Evolutionary conservation across 2,797 vertebrate species (phyloP), one percentile per base, ranked within the genome.

Genomic region (Hapalemur alaotrensis): DNA sequence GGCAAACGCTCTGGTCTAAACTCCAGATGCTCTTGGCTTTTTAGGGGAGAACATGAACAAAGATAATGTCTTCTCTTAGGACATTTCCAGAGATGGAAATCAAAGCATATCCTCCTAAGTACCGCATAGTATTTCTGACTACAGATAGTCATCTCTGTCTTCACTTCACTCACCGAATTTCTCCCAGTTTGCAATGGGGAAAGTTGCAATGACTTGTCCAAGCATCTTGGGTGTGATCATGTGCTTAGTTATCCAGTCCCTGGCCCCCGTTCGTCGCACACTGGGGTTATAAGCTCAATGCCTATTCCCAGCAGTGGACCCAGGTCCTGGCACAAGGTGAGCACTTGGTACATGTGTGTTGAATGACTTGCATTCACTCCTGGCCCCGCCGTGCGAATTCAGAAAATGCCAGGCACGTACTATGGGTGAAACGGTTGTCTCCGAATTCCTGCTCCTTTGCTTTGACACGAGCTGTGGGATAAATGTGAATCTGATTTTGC

Each of bases 241-340:
- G 15, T 8, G 5, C 43, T n/a, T 25, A 35, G 9, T 78, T 52
- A 23, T 25, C 54, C 28, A 7, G 18, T 32, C 48, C 46, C 46
- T 4, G 12, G 35, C 12, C 30, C 23, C 20, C 18, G 38, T 38
- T 38, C n/a, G 14, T 30, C 2, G 1, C 5, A 13, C 43, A 14
- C 13, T 32, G 17, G 4, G 12, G 10, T 23, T 15, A 4, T n/a
- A 25, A 52, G 35, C 32, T 61, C 35, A 4, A 7, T 1, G 41
- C 54, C 4, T 15, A 0, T 73, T 73, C 25, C 25, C 73, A 4
- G 4, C 28, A 30, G 3, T 13, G 0, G 13, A 7, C 1, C 20
- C 38, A 1, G 23, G 28, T 54, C 50, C 43, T 3, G 14, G 50
- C n/a, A 20, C 63, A 18, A 4, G 0, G n/a, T 20, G 12, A 57